Percentiles rank a stretch among this genome's conserved stretches.
Evolutionary conservation across 1,140 invertebrate species (phyloP).

Genomic region (Drosophila nannoptera): DNA sequence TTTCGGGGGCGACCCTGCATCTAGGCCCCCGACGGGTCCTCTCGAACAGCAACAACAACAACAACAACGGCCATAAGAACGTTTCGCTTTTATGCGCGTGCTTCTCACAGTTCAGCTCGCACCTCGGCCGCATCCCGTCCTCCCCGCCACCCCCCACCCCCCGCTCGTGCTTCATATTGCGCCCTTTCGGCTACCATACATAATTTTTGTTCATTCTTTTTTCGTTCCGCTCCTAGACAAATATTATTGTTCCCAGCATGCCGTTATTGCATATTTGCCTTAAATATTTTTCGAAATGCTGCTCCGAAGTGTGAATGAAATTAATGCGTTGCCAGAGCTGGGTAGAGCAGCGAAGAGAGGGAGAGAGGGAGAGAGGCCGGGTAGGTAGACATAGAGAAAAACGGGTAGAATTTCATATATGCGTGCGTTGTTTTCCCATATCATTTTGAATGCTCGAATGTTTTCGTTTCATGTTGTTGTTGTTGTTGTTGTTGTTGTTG

Average conservation of each 20-base stretch:
- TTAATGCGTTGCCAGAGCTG: constrained; percentile 66
- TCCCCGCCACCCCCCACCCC: constrained; percentile 7
- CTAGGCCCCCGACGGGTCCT: constrained; percentile 29
- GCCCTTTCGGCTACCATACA: constrained; percentile 13
- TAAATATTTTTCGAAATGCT: constrained; percentile 68
- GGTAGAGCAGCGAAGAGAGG: background rate
- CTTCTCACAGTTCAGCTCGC: constrained; percentile 51
- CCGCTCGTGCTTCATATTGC: background rate
- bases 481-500: constrained; percentile 22
- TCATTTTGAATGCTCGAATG: constrained; percentile 56
- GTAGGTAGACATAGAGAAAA: constrained; percentile 7
- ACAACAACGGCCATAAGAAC: constrained; percentile 9
- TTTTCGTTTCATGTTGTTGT: constrained; percentile 28
- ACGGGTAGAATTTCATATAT: constrained; percentile 56
- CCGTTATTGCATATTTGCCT: constrained; percentile 76
- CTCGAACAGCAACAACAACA: constrained; percentile 22
- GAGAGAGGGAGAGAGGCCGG: too few species aligned
- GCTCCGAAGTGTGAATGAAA: constrained; percentile 73
- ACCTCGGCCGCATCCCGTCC: constrained; percentile 5
- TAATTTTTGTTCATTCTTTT: constrained; percentile 31
- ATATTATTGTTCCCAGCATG: constrained; percentile 77
- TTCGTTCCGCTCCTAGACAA: constrained; percentile 70
- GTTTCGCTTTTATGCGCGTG: constrained; percentile 50
- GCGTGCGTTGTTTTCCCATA: constrained; percentile 54
- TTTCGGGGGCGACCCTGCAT: constrained; percentile 29